Percentiles rank a stretch among this genome's conserved stretches.
Conservation (phyloP, 2,113 vertebrate species). For the Eonycteris spelaea region DNA sequence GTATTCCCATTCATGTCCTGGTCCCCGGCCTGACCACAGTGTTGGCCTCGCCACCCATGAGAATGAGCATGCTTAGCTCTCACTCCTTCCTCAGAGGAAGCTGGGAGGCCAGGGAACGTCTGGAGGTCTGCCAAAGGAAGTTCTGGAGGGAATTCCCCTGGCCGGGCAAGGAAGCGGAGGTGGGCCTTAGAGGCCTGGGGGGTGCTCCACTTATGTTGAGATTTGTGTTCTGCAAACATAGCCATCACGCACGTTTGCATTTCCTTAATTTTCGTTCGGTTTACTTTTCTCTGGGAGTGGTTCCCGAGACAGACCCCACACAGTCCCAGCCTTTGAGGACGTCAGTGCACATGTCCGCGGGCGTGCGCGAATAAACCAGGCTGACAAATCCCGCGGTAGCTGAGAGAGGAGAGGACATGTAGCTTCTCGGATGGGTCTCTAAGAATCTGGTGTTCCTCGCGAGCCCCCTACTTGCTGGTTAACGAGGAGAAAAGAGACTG, state of each 20-base stretch:
- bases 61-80: neutral
- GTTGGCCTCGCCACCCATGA: neutral
- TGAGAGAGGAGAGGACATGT: neutral
- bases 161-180: neutral
- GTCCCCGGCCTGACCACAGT: neutral
- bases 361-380: neutral
- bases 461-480: neutral
- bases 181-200: neutral
- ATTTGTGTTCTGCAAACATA: neutral
- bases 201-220: neutral
- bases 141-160: neutral
- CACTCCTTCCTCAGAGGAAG: neutral
- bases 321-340: neutral
- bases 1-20: neutral
- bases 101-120: neutral
- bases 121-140: neutral
- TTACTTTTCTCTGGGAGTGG: neutral
- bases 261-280: neutral
- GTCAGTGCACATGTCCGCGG: neutral
- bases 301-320: neutral
- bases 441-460: neutral
- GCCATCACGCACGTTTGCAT: neutral
- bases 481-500: neutral
- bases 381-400: neutral
- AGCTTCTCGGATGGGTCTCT: neutral